Evolutionary conservation across 2,113 vertebrate species (phyloP), one percentile per base, ranked within the genome.

Genomic region (Tachysurus fulvidraco): DNA sequence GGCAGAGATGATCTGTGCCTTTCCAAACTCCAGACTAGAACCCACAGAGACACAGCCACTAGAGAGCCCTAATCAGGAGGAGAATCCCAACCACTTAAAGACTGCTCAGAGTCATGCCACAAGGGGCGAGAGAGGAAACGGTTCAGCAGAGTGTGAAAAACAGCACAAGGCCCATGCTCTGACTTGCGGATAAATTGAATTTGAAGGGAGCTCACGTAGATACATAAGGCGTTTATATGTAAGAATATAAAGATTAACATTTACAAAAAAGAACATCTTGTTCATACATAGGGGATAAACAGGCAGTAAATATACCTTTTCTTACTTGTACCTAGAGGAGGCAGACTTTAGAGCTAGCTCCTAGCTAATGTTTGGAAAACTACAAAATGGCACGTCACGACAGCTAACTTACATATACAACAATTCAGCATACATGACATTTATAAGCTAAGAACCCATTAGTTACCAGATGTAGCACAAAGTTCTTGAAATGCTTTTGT

Each of bases 151-250:
- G 67, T 86, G 65, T 80, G 52, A 84, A 88, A 83, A 83, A 74
- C 67, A 86, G 44, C n/a, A 28, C 5, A 10, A 77, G 57, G 30
- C 59, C 41, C 73, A 85, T 57, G 36, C 74, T 80, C 54, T 92
- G 89, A 91, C 92, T 90, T 88, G 88, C 81, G 25, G 65, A 85
- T 90, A 87, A 0, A 88, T 84, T 83, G 91, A 91, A 92, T 92
- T 90, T 89, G 57, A 52, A 83, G 46, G 17, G 12, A 83, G 50
- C 46, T 55, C 7, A 2, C 16, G 69, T 54, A 69, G 5, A 69
- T 50, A 9, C 46, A 50, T 50, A 50, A 50, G 46, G 8, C 36
- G 8, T 50, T 3, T 5, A 50, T 30, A 0, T 67, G 9, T 57
- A 30, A 36, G 14, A 54, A 54, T 28, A 28, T 17, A 54, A 52